Base-by-base conservation (phyloP, 37 sponge, comb jelly and placozoan species). In the Bolinopsis microptera region DNA sequence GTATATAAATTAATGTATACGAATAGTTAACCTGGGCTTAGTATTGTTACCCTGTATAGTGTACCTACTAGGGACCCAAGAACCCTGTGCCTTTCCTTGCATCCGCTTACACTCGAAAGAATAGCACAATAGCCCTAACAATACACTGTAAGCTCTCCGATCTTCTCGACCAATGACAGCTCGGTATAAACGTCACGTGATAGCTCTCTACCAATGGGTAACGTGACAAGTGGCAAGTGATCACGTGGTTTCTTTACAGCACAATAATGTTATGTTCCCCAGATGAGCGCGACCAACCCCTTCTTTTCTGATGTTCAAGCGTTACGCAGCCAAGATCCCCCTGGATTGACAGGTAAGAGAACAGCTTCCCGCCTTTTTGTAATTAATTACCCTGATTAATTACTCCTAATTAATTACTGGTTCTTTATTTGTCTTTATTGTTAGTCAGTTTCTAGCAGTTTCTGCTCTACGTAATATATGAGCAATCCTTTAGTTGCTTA, bases 211-310 rank as follows among this genome's bases (percentile, higher is more conserved):
- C n/a, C n/a, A n/a, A 48, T 48, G 61, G 5, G 61, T 48, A 5
- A 48, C 61, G 61, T 48, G 61, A 48, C 61, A 18, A 18, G 5
- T 18, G 61, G 5, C 9, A 18, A 13, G 5, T 48, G 61, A 13
- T 48, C 61, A 48, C 61, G 61, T 48, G 61, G 13, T 48, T 13
- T 48, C 61, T 48, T 5, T 48, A 48, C 61, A n/a, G n/a, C 61
- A 48, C 13, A 48, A 48, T 48, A 18, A 48, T 48, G 9, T 13
- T 48, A 13, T n/a, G n/a, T n/a, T n/a, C 61, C 2, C 32, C 82
- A 80, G 82, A 80, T 80, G 38, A 80, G 82, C 38, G 37, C 82
- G 24, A 80, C 82, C 1, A 80, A 80, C 38, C 82, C 82, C 37
- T 80, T 80, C 38, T 80, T 80, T 35, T 80, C 82, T 34, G 82